These are phyloP conservation scores for Drosophila orena DNA, from an alignment of 1,140 invertebrate species.

Conservation along the genomic window DNA sequence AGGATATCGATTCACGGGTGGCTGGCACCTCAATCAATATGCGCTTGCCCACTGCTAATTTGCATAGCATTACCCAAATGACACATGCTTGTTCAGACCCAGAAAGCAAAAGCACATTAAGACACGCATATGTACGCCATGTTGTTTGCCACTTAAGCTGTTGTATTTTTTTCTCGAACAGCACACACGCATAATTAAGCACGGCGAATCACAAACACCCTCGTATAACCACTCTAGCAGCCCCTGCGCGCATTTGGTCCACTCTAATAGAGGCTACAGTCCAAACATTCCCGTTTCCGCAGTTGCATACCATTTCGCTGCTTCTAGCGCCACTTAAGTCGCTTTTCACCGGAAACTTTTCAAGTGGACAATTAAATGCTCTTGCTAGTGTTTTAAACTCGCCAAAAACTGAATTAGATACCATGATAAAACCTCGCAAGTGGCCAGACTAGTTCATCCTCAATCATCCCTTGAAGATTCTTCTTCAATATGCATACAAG, in stretches of 20 bases:
- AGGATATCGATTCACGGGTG: constrained; percentile 31
- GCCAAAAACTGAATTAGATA: too few species aligned
- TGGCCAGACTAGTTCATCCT: too few species aligned
- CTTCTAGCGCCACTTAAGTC: constrained; percentile 67
- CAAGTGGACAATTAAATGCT: not conserved
- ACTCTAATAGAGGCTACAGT: constrained; percentile 23
- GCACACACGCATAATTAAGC: constrained; percentile 71
- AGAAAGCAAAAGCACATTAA: constrained; percentile 22
- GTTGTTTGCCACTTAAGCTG: constrained; percentile 30
- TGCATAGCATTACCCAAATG: constrained; percentile 64
- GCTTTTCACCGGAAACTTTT: too few species aligned
- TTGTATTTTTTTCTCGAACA: constrained; percentile 10
- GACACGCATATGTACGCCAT: constrained; percentile 67
- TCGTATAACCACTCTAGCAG: constrained; percentile 18
- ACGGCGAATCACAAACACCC: constrained; percentile 35
- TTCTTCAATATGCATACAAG: too few species aligned
- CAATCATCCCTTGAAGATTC: not conserved
- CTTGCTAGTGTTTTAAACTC: not conserved
- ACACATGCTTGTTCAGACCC: constrained; percentile 47
- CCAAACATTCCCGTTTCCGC: constrained; percentile 1
- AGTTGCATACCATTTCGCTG: constrained; percentile 57
- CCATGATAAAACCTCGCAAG: too few species aligned
- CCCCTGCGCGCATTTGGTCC: constrained; percentile 14
- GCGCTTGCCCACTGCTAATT: constrained; percentile 44
- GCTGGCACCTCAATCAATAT: constrained; percentile 41